Evolutionary conservation across 1,140 invertebrate genomes (phyloP).

Genomic region (Drosophila trapezifrons): DNA sequence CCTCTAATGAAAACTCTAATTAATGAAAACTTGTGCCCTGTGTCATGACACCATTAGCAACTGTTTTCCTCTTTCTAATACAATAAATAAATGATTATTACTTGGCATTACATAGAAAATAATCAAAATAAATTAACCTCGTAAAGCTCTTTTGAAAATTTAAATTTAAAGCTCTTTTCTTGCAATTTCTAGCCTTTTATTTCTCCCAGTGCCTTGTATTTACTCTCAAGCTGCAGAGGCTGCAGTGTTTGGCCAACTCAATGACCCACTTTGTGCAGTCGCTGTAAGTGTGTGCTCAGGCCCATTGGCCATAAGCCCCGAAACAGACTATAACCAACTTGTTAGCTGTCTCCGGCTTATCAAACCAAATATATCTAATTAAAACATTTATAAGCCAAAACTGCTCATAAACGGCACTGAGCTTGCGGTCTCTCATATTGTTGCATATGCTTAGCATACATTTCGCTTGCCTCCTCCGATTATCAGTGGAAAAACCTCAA

Average conservation of each 20-base stretch:
- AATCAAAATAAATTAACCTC: no score
- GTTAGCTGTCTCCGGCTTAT: conserved; percentile 76
- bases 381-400: conserved; percentile 79
- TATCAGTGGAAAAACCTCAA: conserved; percentile 70
- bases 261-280: conserved; percentile 68
- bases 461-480: conserved; percentile 54
- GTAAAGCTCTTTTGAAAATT: not conserved
- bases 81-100: not conserved
- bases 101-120: not conserved
- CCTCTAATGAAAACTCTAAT: no score
- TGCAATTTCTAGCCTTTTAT: not conserved
- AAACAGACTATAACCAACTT: conserved; percentile 65
- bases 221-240: conserved; percentile 12
- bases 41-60: no score
- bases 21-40: no score
- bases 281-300: conserved; percentile 14
- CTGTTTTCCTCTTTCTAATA: no score
- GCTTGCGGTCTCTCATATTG: conserved; percentile 56
- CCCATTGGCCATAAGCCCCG: conserved; percentile 63
- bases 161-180: not conserved
- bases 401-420: conserved; percentile 70
- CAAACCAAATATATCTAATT: conserved; percentile 79
- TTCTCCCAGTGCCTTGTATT: conserved; percentile 5
- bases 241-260: conserved; percentile 32
- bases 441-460: conserved; percentile 78